These are phyloP conservation scores for Seira musarum DNA, from an alignment of 2,888 invertebrate genomes.

Conservation along the genomic window DNA sequence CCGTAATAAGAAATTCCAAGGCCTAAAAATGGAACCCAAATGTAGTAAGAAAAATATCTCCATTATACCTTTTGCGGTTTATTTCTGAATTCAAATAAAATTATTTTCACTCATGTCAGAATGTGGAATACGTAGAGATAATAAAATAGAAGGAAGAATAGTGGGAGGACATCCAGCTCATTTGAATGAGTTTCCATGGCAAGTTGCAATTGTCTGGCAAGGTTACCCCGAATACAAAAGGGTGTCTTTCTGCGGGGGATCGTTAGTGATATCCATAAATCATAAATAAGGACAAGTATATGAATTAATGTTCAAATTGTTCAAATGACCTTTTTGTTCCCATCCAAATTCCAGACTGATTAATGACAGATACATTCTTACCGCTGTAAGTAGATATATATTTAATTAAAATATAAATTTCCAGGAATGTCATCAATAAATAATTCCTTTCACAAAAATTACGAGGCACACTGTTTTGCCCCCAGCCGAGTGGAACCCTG, in stretches of 20 bases:
- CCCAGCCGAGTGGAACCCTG: neutral
- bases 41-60: no score
- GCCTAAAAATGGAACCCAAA: no score
- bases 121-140: no score
- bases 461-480: slow-evolving; percentile 22
- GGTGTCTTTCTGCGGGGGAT: slow-evolving; percentile 4
- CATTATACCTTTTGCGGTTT: no score
- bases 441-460: neutral
- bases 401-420: neutral
- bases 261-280: no score
- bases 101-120: no score
- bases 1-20: no score
- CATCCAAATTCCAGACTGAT: no score
- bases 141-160: slow-evolving; percentile 1
- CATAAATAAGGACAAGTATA: no score
- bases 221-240: neutral
- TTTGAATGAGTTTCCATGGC: slow-evolving; percentile 26
- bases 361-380: slow-evolving; percentile 17
- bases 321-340: no score
- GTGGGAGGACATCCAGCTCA: neutral
- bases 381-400: slow-evolving; percentile 24
- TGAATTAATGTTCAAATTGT: no score
- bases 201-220: neutral
- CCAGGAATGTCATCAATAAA: neutral
- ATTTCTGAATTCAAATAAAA: neutral